Base-by-base conservation (phyloP, 2,888 invertebrate genomes). In the Theretra japonica region DNA sequence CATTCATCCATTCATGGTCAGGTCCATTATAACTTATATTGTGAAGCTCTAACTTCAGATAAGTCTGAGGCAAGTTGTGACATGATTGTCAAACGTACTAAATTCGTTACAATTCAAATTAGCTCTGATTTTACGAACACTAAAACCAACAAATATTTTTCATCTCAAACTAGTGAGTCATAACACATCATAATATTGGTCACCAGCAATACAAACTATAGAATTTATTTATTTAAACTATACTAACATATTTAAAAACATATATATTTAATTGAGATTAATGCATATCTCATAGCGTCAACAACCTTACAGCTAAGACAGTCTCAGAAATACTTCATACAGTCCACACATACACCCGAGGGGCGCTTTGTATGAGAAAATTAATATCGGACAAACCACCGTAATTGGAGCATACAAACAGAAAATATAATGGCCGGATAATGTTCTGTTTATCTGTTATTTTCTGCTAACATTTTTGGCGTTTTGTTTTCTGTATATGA, bases 321-420 rank as follows among this genome's bases (percentile, higher is more conserved):
- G 21, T 53, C 53, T 33, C 68, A 57, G 11, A 72, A 58, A 41
- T 41, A 48, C 41, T 41, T 17, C 15, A 19, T 53, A 4, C 28
- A 28, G 69, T 28, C 53, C 57, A 70, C 41, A n/a, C n/a, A n/a
- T n/a, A n/a, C n/a, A 58, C 69, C 30, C 57, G 17, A 57, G 58
- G 69, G 33, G 58, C 58, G 56, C 41, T 72, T 58, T 68, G 72
- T 58, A 59, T 69, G 69, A 72, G 69, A 60, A 60, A 68, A 72
- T 72, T 72, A 72, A 72, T 72, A 72, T 72, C 72, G 21, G 23
- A 41, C 56, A 72, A 59, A 72, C 48, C 69, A 33, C 28, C 72
- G 59, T 72, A 72, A 72, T 72, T 72, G 72, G 68, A 72, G 72
- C 59, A 69, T 65, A 71, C 72, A 65, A 65, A 57, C 69, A 57